Conservation (phyloP, 2,888 invertebrate species). For the Acanthopleura granulata region DNA sequence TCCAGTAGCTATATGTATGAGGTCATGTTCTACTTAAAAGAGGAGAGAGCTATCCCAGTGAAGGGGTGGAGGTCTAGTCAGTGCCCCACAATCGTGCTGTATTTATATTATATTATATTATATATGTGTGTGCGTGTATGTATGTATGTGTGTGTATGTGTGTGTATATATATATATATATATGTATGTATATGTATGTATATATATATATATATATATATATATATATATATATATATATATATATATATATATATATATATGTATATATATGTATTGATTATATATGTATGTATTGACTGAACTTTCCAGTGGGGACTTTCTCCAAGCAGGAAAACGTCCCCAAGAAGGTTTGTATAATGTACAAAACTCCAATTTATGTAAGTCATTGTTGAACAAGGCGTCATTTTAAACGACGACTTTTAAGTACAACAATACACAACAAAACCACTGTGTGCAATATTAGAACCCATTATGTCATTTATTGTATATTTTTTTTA, state of each 20-base stretch:
- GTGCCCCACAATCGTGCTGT: neutral
- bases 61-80: slow-evolving; percentile 1
- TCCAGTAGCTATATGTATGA: neutral
- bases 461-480: slow-evolving; percentile 11
- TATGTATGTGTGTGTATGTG: too few relatives aligned
- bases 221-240: too few relatives aligned
- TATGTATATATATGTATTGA: too few relatives aligned
- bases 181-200: too few relatives aligned
- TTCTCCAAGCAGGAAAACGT: too few relatives aligned
- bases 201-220: too few relatives aligned
- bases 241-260: too few relatives aligned
- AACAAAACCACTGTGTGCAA: slow-evolving; percentile 18
- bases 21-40: neutral
- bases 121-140: too few relatives aligned
- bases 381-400: neutral
- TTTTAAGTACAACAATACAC: slow-evolving; percentile 4
- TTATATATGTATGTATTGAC: too few relatives aligned
- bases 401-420: neutral
- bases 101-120: slow-evolving; percentile 5
- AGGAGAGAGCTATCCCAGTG: neutral
- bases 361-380: neutral
- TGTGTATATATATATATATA: too few relatives aligned
- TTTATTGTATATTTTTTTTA: slow-evolving; percentile 18
- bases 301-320: too few relatives aligned
- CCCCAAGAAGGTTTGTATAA: too few relatives aligned